Evolutionary conservation across 1,140 invertebrate genomes (phyloP), one percentile per base, ranked within the genome.

Genomic region (Drosophila grimshawi): DNA sequence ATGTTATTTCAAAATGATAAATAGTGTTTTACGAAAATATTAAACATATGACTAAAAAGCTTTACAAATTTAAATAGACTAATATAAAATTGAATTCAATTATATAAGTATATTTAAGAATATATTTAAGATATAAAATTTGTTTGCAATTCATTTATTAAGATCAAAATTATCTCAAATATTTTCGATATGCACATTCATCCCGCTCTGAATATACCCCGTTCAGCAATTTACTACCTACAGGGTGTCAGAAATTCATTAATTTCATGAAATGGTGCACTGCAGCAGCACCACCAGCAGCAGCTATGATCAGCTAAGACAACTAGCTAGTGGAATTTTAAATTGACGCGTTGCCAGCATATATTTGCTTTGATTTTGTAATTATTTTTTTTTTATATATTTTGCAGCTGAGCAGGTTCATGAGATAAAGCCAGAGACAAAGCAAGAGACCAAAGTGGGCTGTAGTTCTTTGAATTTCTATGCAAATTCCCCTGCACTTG

Each of bases 341-440:
- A 72, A 63, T 76, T 72, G 64, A 70, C 73, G 68, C 55, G 73
- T 68, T 71, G 73, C 73, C 73, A 76, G 61, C 73, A 59, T 65
- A 53, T 71, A 64, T 71, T 65, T 76, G 51, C 51, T 56, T 46
- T 69, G 75, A 81, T 69, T 71, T 77, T 71, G 66, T 55, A 82
- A 88, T 88, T 80, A 80, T 80, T 72, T 76, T 35, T 30, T 56
- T 4, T 43, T 37, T 35, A 61, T 33, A 45, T 53, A 35, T 56
- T 37, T 53, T 56, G 51, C 52, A 66, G 69, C 63, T 7, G 68
- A 88, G 80, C 82, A 72, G 68, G 83, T 86, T 83, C 64, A 64
- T 78, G 67, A 46, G 66, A 83, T 59, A 37, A 53, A 7, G 29
- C 52, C 29, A 55, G 41, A 10, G 6, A 53, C 10, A 27, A 1